Base-by-base conservation (phyloP, 2,797 vertebrate species). In the Phylloscopus collybita region DNA sequence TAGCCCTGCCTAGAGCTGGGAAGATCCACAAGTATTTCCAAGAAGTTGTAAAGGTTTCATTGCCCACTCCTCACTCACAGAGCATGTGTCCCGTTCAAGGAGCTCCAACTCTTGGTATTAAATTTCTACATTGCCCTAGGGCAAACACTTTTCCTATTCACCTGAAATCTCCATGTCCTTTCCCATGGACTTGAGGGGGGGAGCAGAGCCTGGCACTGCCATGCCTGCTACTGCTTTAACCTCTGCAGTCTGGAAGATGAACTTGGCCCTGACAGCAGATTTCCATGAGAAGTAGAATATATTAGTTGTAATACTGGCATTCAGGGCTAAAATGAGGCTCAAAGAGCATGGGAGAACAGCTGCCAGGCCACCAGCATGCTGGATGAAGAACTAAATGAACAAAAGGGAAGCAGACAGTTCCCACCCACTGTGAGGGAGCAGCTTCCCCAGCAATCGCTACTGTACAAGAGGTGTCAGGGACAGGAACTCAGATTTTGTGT, bases 161-260 rank as follows among this genome's bases (percentile, higher is more conserved):
- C 18, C 45, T 32, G 19, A 84, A 81, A 57, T 26, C 29, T 50
- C 11, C 30, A 30, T 12, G 26, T 38, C 27, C 61, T 34, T 56
- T 42, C 42, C 40, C 34, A 32, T 0, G 1, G 59, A 60, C 1
- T 4, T 40, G 5, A 14, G 17, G 3, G 13, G 8, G 27, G 50
- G 11, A 85, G 30, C 40, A 66, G 30, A 90, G n/a, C 32, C 49
- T 9, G 4, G 44, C 2, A 4, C 51, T 57, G 30, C 84, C 1
- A 0, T 66, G 47, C 40, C 44, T 80, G 42, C 47, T 83, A 34
- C 50, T 80, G 44, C 64, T 80, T 59, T 72, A 88, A 75, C 10
- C 16, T 60, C 51, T 44, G 44, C 53, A 21, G 6, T 9, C 27
- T 36, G 22, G 22, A 50, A 62, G 16, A 59, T 53, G 16, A 90